Base-by-base conservation (phyloP, 2,797 vertebrate species). In the Selene dorsalis region DNA sequence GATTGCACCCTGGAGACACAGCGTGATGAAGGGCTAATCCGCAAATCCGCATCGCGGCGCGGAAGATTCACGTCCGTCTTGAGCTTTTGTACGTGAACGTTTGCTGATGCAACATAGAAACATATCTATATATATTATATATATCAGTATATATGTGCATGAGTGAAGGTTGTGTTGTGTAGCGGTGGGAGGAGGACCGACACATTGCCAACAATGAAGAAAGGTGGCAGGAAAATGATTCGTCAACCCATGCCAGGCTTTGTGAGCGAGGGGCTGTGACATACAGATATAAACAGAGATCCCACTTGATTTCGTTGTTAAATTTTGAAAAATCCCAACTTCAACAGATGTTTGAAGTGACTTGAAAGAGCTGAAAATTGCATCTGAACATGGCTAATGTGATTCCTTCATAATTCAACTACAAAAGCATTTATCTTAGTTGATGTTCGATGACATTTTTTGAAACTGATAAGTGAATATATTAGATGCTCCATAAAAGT, bases 241-340 rank as follows among this genome's bases (percentile, higher is more conserved):
- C 45, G 38, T 78, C 71, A 39, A 39, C n/a, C 55, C 60, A 22
- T 53, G 58, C 30, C 63, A 61, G 73, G 28, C 58, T 84, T 69
- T 82, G 78, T 69, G 55, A 80, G 75, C 1, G 35, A 70, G 82
- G 65, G 24, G 35, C 71, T 84, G 63, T 76, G 57, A 64, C 63
- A 24, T 26, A 20, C 47, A 68, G 82, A 91, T 78, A 56, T 52
- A 64, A 78, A 73, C 28, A 78, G 22, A 68, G 68, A 79, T 88
- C 83, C 65, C 76, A 61, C 38, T 77, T 14, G 79, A 78, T 82
- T 84, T 69, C 26, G 20, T 73, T 81, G 69, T 79, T 94, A 81
- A 90, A 93, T 94, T 89, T 92, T 94, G 91, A 75, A 93, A 84
- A 88, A 79, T 86, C 61, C 66, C 50, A 85, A 84, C 75, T 92